These are phyloP conservation scores for Phymatocera aterrima DNA, from an alignment of 2,888 invertebrate species.

Conservation along the genomic window DNA sequence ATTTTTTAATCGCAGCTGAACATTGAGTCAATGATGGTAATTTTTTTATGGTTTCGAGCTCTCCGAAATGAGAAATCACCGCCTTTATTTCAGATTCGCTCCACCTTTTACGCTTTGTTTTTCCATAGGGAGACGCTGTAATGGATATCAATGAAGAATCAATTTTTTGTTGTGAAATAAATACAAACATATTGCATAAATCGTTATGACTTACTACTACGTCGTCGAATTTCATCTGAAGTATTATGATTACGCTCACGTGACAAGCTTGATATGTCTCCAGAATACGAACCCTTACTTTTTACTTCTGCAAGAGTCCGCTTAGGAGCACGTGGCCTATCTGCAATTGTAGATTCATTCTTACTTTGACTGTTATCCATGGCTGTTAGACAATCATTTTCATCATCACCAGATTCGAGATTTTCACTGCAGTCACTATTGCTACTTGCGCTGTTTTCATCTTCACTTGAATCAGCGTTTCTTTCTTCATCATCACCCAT, in stretches of 20 bases:
- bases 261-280: background rate
- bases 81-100: background rate
- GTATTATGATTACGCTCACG: background rate
- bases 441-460: slow-evolving; percentile 5
- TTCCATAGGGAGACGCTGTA: slow-evolving; percentile 13
- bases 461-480: background rate
- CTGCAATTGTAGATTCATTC: background rate
- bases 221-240: background rate
- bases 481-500: slow-evolving; percentile 30
- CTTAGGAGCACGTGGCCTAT: background rate
- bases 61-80: background rate
- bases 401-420: background rate
- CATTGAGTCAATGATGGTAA: slow-evolving; percentile 27
- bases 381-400: background rate
- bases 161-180: background rate
- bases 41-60: background rate
- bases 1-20: slow-evolving; percentile 14
- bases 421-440: background rate
- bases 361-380: background rate
- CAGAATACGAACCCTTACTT: background rate
- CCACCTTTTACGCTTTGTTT: background rate
- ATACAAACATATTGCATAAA: background rate
- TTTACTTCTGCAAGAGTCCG: background rate
- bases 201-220: slow-evolving; percentile 4
- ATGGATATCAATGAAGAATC: background rate